Evolutionary conservation across 2,797 vertebrate species (phyloP), one percentile per base, ranked within the genome.

Genomic region (Argentina silus): DNA sequence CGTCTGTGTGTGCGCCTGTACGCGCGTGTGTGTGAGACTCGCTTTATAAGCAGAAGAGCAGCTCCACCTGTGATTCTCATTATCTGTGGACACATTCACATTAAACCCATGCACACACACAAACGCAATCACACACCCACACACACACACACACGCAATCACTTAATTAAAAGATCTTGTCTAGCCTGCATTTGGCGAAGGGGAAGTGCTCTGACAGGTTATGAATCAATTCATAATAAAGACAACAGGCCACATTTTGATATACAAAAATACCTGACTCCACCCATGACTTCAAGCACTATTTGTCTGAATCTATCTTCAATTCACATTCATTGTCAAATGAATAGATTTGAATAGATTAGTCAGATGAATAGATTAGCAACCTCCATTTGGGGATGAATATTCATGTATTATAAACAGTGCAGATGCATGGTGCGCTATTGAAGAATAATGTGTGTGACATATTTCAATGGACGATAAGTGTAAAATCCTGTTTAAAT

Each of bases 131-230:
- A 19, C 63, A 45, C 19, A 75, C 78, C 76, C 51, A 15, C 19
- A 19, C 63, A 45, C 19, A 75, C 78, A 73, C 51, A 15, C 51
- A 53, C 12, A 14, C 14, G 51, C 12, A 53, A 53, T 53, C 51
- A 15, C 51, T 53, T 47, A 45, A 80, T 80, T 80, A 80, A 80
- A 73, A 80, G 67, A 80, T 78, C 70, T 70, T 75, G 78, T 80
- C 81, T 70, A 67, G 59, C 70, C 57, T 77, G 70, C 36, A 62
- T 27, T 27, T 50, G 59, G 36, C 45, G 9, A 43, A 15, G 44
- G 19, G 14, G 3, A 43, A 17, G 21, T 7, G 7, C 9, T 27
- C 8, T 27, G 59, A 36, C 69, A 50, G 44, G 11, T 71, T 71
- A 62, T 70, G n/a, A 75, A 76, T 62, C 74, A 64, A 80, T 80